A percentile compares a stretch with the other conserved stretches of the same genome.
Conservation (phyloP, 2,113 vertebrate genomes). For the Grallaria varia region DNA sequence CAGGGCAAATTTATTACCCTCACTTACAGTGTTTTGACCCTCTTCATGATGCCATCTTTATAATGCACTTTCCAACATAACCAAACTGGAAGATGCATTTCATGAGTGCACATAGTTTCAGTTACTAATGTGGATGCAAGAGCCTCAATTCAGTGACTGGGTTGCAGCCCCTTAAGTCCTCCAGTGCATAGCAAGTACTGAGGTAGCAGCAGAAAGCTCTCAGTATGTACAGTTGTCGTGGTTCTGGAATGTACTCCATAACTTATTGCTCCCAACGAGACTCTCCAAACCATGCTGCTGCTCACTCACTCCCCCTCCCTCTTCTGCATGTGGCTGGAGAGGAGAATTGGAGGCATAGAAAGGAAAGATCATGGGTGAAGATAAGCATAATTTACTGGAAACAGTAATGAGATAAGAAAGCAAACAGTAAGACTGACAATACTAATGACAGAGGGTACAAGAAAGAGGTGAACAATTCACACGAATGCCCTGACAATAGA, state of each 20-base stretch:
- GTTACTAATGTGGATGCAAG: not conserved
- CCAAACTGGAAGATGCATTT: not conserved
- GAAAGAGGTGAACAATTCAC: not conserved
- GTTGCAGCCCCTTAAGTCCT: not conserved
- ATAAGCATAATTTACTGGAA: not conserved
- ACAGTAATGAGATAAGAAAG: not conserved
- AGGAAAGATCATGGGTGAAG: not conserved
- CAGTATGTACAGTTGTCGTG: not conserved
- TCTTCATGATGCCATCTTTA: not conserved
- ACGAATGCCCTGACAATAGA: not conserved
- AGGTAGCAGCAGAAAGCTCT: not conserved
- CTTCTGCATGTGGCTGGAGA: not conserved
- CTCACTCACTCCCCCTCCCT: not conserved
- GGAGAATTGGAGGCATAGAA: not conserved
- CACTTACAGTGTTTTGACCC: fast-evolving
- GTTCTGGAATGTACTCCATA: not conserved
- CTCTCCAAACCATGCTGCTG: not conserved
- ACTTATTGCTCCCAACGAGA: not conserved
- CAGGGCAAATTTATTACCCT: not conserved
- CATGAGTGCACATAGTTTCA: not conserved
- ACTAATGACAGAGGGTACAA: not conserved
- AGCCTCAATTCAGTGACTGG: not conserved
- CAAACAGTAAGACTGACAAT: not conserved
- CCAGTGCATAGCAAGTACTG: not conserved
- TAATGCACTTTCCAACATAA: not conserved